phyloP scores from a whole-genome alignment of 2,113 vertebrate genomes.

The Pristiophorus japonicus region DNA sequence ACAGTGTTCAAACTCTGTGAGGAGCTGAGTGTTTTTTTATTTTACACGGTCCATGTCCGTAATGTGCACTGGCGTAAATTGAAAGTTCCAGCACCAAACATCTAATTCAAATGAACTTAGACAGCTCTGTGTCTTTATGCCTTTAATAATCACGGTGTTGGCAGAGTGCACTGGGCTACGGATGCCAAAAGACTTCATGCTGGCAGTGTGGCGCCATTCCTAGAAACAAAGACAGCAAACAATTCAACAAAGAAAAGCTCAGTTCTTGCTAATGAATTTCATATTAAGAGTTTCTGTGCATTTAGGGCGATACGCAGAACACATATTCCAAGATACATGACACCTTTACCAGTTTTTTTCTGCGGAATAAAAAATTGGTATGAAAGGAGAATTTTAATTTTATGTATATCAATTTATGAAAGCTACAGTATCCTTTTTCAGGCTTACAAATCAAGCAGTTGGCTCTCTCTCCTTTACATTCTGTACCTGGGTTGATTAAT shows the following conservation, averaged over 20 bases:
- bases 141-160: constrained; percentile 41
- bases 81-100: constrained; percentile 37
- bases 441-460: not conserved
- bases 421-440: not conserved
- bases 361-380: not conserved
- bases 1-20: not conserved
- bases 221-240: constrained; percentile 37
- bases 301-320: not conserved
- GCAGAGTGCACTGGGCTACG: constrained; percentile 2
- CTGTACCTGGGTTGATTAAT: not conserved
- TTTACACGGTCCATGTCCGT: not conserved
- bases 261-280: constrained; percentile 39
- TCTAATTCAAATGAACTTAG: constrained; percentile 41
- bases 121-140: constrained; percentile 38
- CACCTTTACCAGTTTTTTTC: not conserved
- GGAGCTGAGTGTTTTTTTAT: not conserved
- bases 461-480: not conserved
- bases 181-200: constrained; percentile 40
- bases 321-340: not conserved
- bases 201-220: constrained; percentile 30
- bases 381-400: not conserved
- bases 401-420: not conserved
- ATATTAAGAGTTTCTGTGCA: constrained; percentile 19
- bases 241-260: constrained; percentile 38
- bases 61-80: constrained; percentile 38